phyloP scores from a whole-genome alignment of 1,140 invertebrate species.

The Cotesia typhae region DNA sequence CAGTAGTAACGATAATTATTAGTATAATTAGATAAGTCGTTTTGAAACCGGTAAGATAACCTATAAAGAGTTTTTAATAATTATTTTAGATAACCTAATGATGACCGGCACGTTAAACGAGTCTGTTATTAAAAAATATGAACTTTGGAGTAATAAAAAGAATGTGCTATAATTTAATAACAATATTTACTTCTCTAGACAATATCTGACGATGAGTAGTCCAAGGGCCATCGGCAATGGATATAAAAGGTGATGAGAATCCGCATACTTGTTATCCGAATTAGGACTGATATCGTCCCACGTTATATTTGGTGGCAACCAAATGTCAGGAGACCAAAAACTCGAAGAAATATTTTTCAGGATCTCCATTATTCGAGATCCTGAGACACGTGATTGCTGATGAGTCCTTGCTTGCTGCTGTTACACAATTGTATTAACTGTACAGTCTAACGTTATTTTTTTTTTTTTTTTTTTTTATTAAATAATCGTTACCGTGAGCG shows the following conservation, averaged over 20 bases:
- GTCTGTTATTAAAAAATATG: background rate
- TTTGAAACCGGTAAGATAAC: no score
- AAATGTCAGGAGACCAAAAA: conserved; percentile 86
- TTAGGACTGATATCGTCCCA: conserved; percentile 87
- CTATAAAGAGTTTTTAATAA: no score
- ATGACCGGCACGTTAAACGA: background rate
- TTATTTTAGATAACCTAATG: no score
- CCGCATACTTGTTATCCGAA: conserved; percentile 79
- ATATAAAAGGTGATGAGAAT: conserved; percentile 83
- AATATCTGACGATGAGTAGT: conserved; percentile 77
- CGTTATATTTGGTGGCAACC: conserved; percentile 89
- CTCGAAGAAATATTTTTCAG: conserved; percentile 56
- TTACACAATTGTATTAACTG: background rate
- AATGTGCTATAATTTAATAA: background rate
- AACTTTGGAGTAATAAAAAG: background rate
- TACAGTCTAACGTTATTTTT: conserved; percentile 34
- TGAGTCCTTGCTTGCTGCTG: no score
- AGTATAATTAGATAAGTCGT: no score
- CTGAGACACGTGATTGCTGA: conserved; percentile 8
- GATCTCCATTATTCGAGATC: conserved; percentile 50
- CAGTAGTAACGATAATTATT: no score
- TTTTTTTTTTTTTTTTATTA: conserved; percentile 17
- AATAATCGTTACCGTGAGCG: conserved; percentile 27
- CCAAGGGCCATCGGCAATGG: conserved; percentile 83
- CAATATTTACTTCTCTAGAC: conserved; percentile 80